Conservation (phyloP, 2,797 vertebrate species). For the Notolabrus celidotus region DNA sequence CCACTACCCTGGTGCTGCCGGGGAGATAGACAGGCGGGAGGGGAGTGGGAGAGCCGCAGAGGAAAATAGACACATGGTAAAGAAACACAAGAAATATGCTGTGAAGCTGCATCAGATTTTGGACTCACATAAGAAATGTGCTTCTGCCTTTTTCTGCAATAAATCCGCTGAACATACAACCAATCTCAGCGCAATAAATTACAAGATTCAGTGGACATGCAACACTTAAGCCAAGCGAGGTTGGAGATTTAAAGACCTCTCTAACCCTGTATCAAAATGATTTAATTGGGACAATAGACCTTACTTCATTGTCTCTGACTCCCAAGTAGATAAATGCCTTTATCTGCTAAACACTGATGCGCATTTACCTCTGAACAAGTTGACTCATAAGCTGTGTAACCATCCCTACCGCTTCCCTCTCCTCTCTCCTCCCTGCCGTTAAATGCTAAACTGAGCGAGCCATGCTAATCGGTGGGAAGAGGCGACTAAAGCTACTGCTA, state of each 20-base stretch:
- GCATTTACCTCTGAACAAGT: slow-evolving; percentile 64
- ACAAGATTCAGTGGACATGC: not conserved
- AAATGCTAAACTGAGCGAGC: slow-evolving; percentile 74
- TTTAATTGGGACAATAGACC: slow-evolving; percentile 51
- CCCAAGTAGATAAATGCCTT: slow-evolving; percentile 57
- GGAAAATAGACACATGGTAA: slow-evolving; percentile 17
- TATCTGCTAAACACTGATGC: slow-evolving; percentile 63
- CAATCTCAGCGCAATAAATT: not conserved
- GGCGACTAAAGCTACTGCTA: slow-evolving; percentile 86
- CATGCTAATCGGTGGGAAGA: slow-evolving; percentile 82
- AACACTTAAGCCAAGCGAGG: not conserved
- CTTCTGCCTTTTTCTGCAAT: not conserved
- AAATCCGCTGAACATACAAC: slow-evolving; percentile 4
- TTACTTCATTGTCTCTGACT: slow-evolving; percentile 47
- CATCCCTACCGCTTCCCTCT: slow-evolving; percentile 58
- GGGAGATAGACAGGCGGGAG: slow-evolving; percentile 28
- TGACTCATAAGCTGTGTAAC: slow-evolving; percentile 71
- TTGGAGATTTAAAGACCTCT: slow-evolving; percentile 4
- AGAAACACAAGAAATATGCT: slow-evolving; percentile 14
- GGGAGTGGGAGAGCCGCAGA: not conserved
- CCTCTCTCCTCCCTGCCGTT: slow-evolving; percentile 55
- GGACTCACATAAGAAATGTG: not conserved
- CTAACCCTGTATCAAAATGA: slow-evolving; percentile 29
- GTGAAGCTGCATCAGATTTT: not conserved
- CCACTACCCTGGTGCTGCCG: slow-evolving; percentile 61